Conservation (phyloP, 2,888 invertebrate species). For the Rosalia funebris region DNA sequence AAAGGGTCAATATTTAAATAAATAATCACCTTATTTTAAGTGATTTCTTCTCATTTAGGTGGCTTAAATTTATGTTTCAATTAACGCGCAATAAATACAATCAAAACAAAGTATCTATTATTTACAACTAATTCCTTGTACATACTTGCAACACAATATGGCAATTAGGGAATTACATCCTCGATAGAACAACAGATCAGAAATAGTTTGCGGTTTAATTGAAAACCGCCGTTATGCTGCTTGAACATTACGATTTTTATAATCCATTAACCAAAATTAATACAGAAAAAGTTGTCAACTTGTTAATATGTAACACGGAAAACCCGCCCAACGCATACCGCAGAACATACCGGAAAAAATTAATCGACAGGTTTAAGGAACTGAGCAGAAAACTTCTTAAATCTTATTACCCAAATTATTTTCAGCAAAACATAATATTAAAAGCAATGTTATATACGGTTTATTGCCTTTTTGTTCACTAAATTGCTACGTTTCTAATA, state of each 20-base stretch:
- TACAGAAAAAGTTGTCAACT: not conserved
- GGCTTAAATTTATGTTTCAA: too few relatives aligned
- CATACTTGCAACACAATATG: too few relatives aligned
- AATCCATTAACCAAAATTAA: slow-evolving; percentile 2
- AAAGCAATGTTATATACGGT: not conserved
- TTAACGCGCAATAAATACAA: too few relatives aligned
- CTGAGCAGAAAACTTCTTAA: too few relatives aligned
- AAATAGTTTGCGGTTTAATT: not conserved
- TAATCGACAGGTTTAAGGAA: not conserved
- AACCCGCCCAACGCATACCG: not conserved
- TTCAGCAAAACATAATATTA: not conserved
- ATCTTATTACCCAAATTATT: too few relatives aligned
- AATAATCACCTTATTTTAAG: too few relatives aligned
- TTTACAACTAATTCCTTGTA: too few relatives aligned
- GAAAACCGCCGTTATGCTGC: not conserved
- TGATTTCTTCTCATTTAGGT: too few relatives aligned
- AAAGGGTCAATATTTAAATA: too few relatives aligned
- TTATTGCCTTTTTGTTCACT: not conserved
- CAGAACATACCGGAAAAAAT: not conserved
- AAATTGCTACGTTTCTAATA: not conserved
- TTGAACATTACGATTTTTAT: slow-evolving; percentile 8
- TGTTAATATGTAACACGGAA: not conserved
- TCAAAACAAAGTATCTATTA: too few relatives aligned
- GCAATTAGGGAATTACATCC: too few relatives aligned
- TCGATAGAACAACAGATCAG: too few relatives aligned